phyloP scores from a whole-genome alignment of 2,888 invertebrate species.

The Parelbella ahira region DNA sequence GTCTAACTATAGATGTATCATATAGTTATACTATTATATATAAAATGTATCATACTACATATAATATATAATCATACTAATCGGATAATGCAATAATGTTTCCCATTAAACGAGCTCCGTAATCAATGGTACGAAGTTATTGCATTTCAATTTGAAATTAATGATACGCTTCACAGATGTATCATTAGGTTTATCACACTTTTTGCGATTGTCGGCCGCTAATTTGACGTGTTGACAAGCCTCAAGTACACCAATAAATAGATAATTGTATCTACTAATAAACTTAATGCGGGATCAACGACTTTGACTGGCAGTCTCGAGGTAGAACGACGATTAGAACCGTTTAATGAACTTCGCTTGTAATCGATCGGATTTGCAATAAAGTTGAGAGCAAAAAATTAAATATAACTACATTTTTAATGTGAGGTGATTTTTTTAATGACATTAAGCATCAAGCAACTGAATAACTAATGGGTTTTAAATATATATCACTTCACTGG shows the following conservation, averaged over 20 bases:
- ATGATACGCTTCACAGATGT: slow-evolving; percentile 16
- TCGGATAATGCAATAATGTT: slow-evolving; percentile 6
- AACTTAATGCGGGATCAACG: slow-evolving; percentile 17
- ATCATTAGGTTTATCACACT: slow-evolving; percentile 24
- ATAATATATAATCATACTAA: slow-evolving; percentile 4
- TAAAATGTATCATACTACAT: too few relatives aligned
- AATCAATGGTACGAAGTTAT: slow-evolving; percentile 13
- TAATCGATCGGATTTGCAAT: slow-evolving; percentile 32
- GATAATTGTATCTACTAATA: slow-evolving; percentile 10
- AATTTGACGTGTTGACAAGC: slow-evolving; percentile 26
- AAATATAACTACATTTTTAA: slow-evolving; percentile 7
- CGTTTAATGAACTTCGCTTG: slow-evolving; percentile 49
- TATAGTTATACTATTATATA: too few relatives aligned
- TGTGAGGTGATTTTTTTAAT: slow-evolving; percentile 11
- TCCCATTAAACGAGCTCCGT: slow-evolving; percentile 16
- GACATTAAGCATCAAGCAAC: too few relatives aligned
- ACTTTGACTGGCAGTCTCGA: slow-evolving; percentile 14
- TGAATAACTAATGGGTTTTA: too few relatives aligned
- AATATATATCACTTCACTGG: too few relatives aligned
- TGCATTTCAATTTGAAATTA: slow-evolving; percentile 23
- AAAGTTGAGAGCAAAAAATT: slow-evolving; percentile 21
- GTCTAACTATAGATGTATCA: too few relatives aligned
- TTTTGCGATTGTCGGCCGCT: slow-evolving; percentile 15
- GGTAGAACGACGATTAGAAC: slow-evolving; percentile 17
- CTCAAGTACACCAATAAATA: slow-evolving; percentile 13